phyloP scores from a whole-genome alignment of 2,797 vertebrate species.

The Muscicapa striata region DNA sequence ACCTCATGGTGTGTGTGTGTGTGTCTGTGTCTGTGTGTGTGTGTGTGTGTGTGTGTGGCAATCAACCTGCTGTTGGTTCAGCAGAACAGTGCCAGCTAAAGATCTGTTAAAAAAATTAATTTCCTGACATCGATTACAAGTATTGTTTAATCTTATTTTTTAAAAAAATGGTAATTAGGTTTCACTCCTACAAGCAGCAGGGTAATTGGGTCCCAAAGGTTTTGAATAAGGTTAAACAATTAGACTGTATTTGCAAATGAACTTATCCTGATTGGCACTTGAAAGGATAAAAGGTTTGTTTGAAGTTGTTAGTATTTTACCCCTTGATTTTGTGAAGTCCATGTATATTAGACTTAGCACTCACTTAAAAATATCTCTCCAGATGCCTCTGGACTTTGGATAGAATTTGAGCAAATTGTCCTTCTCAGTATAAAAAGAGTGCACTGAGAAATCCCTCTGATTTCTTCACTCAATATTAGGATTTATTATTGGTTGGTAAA shows the following conservation, averaged over 20 bases:
- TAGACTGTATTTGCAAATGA: constrained; percentile 34
- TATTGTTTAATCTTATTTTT: not conserved
- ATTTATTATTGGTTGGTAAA: constrained; percentile 41
- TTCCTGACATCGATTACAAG: constrained; percentile 2
- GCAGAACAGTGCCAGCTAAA: not conserved
- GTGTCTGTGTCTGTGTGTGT: rapidly evolving
- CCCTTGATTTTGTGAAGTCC: not conserved
- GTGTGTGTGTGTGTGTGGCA: not conserved
- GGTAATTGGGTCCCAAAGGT: constrained; percentile 58
- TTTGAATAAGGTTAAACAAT: constrained; percentile 56
- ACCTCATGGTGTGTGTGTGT: not conserved
- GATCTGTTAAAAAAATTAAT: constrained; percentile 9
- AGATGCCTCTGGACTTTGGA: not conserved
- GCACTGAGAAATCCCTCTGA: not conserved
- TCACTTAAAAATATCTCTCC: not conserved
- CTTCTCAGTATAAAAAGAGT: not conserved
- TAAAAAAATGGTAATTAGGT: not conserved
- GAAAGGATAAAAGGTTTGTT: constrained; percentile 52
- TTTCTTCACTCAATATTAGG: not conserved
- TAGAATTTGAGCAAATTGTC: not conserved
- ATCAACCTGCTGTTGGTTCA: not conserved
- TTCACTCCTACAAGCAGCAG: constrained; percentile 18
- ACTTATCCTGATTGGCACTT: constrained; percentile 42
- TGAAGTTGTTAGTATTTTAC: constrained; percentile 41
- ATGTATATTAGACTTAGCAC: not conserved